Evolutionary conservation across 2,113 vertebrate genomes (phyloP), one percentile per base, ranked within the genome.

Genomic region (Thomomys bottae): DNA sequence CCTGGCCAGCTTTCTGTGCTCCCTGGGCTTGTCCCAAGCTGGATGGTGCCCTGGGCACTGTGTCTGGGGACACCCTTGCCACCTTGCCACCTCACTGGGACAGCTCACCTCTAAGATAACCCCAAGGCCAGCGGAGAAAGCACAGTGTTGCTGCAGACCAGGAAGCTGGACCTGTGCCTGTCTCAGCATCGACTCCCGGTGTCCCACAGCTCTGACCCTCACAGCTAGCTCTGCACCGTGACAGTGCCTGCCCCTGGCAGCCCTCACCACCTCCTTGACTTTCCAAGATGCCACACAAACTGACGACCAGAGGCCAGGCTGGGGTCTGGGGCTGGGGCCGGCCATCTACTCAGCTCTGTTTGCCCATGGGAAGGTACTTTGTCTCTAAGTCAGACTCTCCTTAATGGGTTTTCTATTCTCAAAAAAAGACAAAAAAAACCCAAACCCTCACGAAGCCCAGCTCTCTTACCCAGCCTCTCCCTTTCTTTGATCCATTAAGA

Each of bases 401-500:
- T 76, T 92, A 91, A 94, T 91, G 93, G 79, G 30, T 63, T 95
- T 91, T 73, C 82, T 70, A 70, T 57, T 78, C 82, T 95, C 88
- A n/a, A 59, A 42, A 40, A 72, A 24, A 45, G 9, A 38, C 23
- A 72, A 66, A 42, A 20, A 66, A 34, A 15, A 2, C 4, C 32
- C 32, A 24, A 15, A 59, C 66, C 18, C 21, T 36, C 6, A 34
- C 76, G 92, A n/a, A 66, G 76, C 59, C 2, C 87, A 79, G 84
- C 71, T 15, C 95, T 95, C 86, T 84, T 6, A 83, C 86, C 96
- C 26, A 49, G 76, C 70, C 91, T 54, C 34, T 96, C 78, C 20
- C 81, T 95, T 84, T 88, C 89, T 98, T 98, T 97, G 93, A 96
- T 98, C 97, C 94, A 78, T 93, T 96, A 95, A 93, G 73, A 86